Evolutionary conservation across 2,113 vertebrate genomes (phyloP).

Genomic region (Emydura subglobosa): DNA sequence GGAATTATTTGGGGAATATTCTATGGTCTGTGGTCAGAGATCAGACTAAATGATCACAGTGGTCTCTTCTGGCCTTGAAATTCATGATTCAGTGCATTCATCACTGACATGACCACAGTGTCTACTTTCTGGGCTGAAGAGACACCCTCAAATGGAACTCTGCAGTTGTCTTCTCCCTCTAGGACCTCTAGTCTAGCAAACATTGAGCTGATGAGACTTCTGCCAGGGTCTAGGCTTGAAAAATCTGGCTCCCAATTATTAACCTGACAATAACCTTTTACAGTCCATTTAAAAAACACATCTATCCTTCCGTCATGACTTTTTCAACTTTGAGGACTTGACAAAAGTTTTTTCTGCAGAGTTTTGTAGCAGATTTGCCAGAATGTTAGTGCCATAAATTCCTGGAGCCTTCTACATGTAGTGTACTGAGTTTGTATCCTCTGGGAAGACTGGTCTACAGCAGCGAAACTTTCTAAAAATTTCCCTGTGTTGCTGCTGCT

Average conservation of each 20-base stretch:
- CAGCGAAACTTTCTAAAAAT: background rate
- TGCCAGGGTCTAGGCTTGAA: background rate
- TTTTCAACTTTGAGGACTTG: slow-evolving; percentile 15
- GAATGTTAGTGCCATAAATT: background rate
- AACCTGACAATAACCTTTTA: background rate
- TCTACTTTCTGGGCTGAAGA: fast-evolving
- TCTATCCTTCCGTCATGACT: background rate
- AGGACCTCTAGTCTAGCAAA: background rate
- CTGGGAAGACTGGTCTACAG: background rate
- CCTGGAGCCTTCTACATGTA: background rate
- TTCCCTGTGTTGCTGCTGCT: background rate
- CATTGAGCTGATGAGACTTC: background rate
- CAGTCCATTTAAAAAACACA: background rate
- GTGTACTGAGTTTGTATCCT: background rate
- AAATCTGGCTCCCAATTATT: background rate
- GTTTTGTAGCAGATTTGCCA: background rate
- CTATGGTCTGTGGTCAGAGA: too few relatives aligned
- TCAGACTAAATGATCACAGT: too few relatives aligned
- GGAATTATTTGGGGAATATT: too few relatives aligned
- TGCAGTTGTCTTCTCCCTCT: background rate
- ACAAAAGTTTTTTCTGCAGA: background rate
- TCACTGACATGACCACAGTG: background rate
- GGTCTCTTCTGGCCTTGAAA: too few relatives aligned
- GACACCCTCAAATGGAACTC: background rate
- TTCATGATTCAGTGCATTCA: background rate